Base-by-base conservation (phyloP, 2,113 vertebrate species). In the Dunckerocampus dactyliophorus region DNA sequence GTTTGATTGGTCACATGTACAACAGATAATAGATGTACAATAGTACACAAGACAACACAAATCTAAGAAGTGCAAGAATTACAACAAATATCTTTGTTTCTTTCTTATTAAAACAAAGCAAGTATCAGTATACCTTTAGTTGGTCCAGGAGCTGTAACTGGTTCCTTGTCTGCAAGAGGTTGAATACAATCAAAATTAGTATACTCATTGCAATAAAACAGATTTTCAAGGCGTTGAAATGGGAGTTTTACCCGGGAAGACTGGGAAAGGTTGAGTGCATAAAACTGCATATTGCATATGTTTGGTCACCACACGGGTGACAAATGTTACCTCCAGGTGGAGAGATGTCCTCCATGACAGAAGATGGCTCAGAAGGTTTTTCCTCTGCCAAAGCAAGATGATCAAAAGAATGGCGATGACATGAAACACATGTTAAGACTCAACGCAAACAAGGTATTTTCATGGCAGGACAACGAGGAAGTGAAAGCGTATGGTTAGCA, bases 111-210 rank as follows among this genome's bases (percentile, higher is more conserved):
- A 22, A 22, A 24, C 21, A 47, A 17, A 59, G 21, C 22, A 47
- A 59, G 28, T 8, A 8, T 48, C 45, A 5, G 3, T 63, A 72
- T 95, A 98, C 96, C 94, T 95, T 95, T 91, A 82, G 92, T 94
- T 69, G 93, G 93, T 72, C 94, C 92, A 50, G 96, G 96, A 51
- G 88, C 66, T 50, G 90, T 90, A 56, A 97, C 91, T 11, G 94
- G 94, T 64, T 76, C 88, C 55, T 82, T 88, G 71, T 89, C 88
- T 88, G 83, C 50, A 81, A 79, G 76, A 88, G 49, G 83, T 81
- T 62, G 19, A 80, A 85, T 31, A 53, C 72, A 47, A 80, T 70
- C 39, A 69, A 58, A 20, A 8, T 73, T 34, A 80, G 57, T 21
- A 56, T 4, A 46, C 7, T 61, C 47, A 59, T 39, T 31, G 43